Evolutionary conservation across 2,113 vertebrate species (phyloP).

Genomic region (Myrmophylax atrothorax): DNA sequence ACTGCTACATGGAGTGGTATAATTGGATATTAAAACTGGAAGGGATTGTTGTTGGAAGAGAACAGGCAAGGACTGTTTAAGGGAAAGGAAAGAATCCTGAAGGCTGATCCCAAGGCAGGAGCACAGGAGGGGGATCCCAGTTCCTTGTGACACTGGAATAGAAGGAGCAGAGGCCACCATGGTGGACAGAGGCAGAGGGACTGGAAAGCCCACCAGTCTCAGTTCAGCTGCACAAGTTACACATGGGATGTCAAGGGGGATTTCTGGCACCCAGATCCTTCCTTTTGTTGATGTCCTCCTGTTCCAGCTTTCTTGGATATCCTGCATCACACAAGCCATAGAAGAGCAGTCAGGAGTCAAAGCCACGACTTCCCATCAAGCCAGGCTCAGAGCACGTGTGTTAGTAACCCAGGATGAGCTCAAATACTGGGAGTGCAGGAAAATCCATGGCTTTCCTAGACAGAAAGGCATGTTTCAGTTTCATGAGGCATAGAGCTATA

Average conservation of each 20-base stretch:
- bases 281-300: neutral
- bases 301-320: neutral
- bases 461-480: neutral
- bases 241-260: too few species aligned
- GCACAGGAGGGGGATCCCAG: neutral
- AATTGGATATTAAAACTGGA: neutral
- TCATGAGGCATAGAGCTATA: neutral
- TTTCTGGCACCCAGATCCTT: neutral
- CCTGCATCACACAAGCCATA: neutral
- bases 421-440: neutral
- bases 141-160: rapidly evolving
- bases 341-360: neutral
- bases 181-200: neutral
- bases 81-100: neutral
- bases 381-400: rapidly evolving
- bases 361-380: neutral
- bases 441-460: neutral
- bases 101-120: neutral
- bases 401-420: neutral
- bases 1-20: neutral
- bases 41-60: neutral
- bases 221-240: neutral
- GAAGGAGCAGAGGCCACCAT: neutral
- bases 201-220: neutral
- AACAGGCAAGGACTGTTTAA: neutral